phyloP scores from a whole-genome alignment of 2,888 invertebrate species.

The Polydrusus tereticollis region DNA sequence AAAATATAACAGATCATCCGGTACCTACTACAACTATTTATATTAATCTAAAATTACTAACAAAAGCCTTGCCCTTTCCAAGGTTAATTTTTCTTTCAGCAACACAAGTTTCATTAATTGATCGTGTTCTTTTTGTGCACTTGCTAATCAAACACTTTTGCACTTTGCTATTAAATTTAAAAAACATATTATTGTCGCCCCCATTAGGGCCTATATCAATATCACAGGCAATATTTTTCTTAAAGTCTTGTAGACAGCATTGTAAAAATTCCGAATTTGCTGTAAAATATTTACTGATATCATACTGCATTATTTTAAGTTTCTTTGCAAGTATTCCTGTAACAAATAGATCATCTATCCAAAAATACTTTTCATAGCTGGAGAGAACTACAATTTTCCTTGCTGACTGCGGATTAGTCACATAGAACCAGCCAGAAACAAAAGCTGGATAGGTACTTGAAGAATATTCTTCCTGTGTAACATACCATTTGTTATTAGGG shows the following conservation, averaged over 20 bases:
- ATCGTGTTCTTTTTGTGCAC: constrained; percentile 70
- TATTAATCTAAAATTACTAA: constrained; percentile 57
- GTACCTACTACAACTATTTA: constrained; percentile 36
- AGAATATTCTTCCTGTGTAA: constrained; percentile 76
- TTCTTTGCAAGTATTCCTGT: constrained; percentile 82
- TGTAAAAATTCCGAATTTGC: constrained; percentile 79
- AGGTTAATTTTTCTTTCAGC: constrained; percentile 63
- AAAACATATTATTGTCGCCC: constrained; percentile 78
- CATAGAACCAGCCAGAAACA: constrained; percentile 87
- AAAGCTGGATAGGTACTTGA: constrained; percentile 78
- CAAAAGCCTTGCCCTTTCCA: constrained; percentile 57
- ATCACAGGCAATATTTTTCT: constrained; percentile 74
- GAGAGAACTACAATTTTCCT: constrained; percentile 71
- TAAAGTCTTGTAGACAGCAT: constrained; percentile 79
- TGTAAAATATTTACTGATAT: constrained; percentile 75
- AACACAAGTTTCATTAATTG: constrained; percentile 74
- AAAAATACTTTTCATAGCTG: constrained; percentile 78
- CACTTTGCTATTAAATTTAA: constrained; percentile 75
- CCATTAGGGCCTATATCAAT: constrained; percentile 83
- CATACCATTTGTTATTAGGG: constrained; percentile 84
- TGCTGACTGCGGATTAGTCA: constrained; percentile 78
- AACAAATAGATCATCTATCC: constrained; percentile 92
- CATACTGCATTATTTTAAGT: constrained; percentile 71
- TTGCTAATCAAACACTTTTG: constrained; percentile 68
- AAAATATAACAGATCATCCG: no score